Base-by-base conservation (phyloP, 1,140 invertebrate genomes). In the Drosophila truncata region DNA sequence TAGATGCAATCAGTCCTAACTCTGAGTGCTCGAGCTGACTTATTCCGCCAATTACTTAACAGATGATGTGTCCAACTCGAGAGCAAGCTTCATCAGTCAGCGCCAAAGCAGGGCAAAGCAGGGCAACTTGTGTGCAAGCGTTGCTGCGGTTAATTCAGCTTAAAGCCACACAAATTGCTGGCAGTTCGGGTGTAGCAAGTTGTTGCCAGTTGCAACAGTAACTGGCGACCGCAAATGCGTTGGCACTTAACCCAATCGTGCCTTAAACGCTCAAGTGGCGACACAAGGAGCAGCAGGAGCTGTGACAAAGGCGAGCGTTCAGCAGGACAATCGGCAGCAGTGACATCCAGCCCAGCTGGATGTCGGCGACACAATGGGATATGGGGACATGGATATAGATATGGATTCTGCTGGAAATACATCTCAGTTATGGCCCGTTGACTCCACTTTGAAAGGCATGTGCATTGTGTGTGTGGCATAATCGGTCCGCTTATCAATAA, bases 161-260 rank as follows among this genome's bases (percentile, higher is more conserved):
- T 49, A 64, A 61, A 57, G 31, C 67, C 37, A 78, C 46, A 78
- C 66, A 65, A 62, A 76, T 77, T 49, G 55, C 41, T 55, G 73
- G 16, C 50, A 49, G 62, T 33, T 33, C 10, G 41, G 33, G 49
- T 35, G 16, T 23, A 23, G 20, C 29, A 11, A 25, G 52, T 50
- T 42, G 52, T 50, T 42, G 46, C 42, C 18, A 60, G 44, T 57
- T 52, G 18, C 42, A 41, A 63, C 58, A 52, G 57, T 61, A 58
- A 42, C 55, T 18, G 37, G 54, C 39, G 55, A 49, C 35, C 69
- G 63, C 77, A 78, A 87, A 71, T 80, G 77, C 78, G 31, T 76
- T 60, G 60, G 46, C 84, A 87, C 84, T 88, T 75, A 73, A 78
- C 67, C 80, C 80, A 87, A 88, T 84, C 88, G 84, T 78, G 80